Evolutionary conservation across 2,113 vertebrate species (phyloP), one percentile per base, ranked within the genome.

Genomic region (Ceyx cyanopectus): DNA sequence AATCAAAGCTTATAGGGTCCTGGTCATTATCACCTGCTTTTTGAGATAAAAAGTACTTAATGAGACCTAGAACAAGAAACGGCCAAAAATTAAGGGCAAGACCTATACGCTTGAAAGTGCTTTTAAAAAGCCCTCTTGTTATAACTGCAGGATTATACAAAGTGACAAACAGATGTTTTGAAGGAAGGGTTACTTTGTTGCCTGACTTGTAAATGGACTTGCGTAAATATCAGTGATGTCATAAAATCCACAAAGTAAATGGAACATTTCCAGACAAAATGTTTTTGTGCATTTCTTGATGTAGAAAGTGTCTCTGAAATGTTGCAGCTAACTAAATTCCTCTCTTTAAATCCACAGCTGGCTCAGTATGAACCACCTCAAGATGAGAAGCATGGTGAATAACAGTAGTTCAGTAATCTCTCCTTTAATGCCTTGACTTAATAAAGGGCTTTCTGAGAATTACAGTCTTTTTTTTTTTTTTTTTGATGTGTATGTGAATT

Each of bases 291-390:
- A 14, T 40, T 81, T 92, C 72, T 94, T 69, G 80, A 54, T 79
- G 23, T 13, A 66, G 57, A 37, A 46, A n/a, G 10, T 67, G 4
- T 57, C 74, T 53, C n/a, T 74, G 56, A 70, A 81, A 77, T 75
- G 41, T 9, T 87, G 15, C 3, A 4, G 75, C 94, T 96, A 98
- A 96, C 83, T 78, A n/a, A 96, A 95, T 88, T 85, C 92, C 96
- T 97, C 87, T 97, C 91, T 95, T 98, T 95, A 96, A 90, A 92
- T 92, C 73, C 93, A 43, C 97, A 99, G 99, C 98, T 99, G 97
- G 96, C 98, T 98, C 98, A 98, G 93, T 98, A 98, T 85, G 98
- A 99, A 97, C 96, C 97, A 48, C 92, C 97, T 74, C 96, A 97
- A 91, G 98, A 98, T 4, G 98, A 98, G 91, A 98, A 98, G 93